These are phyloP conservation scores for Epinephelus cyanopodus DNA, from an alignment of 2,113 vertebrate genomes.

Conservation along the genomic window DNA sequence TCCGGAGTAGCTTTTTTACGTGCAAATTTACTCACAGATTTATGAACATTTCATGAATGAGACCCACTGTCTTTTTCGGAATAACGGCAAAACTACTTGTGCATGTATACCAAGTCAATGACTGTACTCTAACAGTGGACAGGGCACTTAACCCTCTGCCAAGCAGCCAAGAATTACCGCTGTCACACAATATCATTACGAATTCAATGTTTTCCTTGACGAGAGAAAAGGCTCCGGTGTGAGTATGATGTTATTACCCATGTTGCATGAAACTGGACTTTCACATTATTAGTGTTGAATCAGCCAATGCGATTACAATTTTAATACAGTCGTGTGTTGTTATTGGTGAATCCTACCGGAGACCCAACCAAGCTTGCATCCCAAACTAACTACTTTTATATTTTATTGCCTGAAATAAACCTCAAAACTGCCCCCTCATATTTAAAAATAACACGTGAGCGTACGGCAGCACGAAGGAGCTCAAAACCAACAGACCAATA, in stretches of 20 bases:
- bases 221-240: not conserved
- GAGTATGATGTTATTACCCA: not conserved
- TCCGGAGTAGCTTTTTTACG: no score
- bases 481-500: conserved; percentile 2
- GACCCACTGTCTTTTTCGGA: no score
- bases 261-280: not conserved
- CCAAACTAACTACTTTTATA: not conserved
- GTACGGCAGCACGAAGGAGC: conserved; percentile 30
- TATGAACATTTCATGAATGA: no score
- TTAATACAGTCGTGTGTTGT: not conserved
- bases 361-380: not conserved
- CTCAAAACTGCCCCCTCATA: not conserved
- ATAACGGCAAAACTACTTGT: no score
- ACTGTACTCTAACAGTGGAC: not conserved
- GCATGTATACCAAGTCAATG: no score
- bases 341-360: not conserved
- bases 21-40: no score
- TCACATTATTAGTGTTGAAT: not conserved
- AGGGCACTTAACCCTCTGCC: not conserved
- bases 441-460: conserved; percentile 11
- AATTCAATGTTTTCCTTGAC: not conserved
- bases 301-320: not conserved
- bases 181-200: not conserved
- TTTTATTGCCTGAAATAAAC: conserved; percentile 27
- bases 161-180: not conserved